Base-by-base conservation (phyloP, 2,797 vertebrate genomes). In the Lophius americanus region DNA sequence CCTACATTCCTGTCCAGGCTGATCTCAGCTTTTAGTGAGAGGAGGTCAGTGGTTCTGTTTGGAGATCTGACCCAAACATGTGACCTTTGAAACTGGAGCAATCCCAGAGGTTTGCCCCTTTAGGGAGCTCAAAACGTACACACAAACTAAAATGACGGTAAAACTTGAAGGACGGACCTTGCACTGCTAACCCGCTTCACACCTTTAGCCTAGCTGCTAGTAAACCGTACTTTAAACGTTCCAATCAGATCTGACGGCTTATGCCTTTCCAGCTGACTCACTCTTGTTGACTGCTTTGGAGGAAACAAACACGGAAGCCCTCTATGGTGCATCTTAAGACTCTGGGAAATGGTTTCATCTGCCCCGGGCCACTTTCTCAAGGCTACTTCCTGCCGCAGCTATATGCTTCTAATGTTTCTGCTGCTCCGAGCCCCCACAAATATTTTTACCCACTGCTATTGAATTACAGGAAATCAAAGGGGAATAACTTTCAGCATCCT, bases 371-470 rank as follows among this genome's bases (percentile, higher is more conserved):
- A 89, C 91, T 91, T 84, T 92, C 93, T 92, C 88, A 92, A 88
- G 90, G 89, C 85, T 49, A 79, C 81, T 83, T 88, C 88, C 84
- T 92, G 82, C 83, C 88, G 91, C 85, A 85, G 83, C 78, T 71
- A 84, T 70, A 84, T 64, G 85, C 88, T 92, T 91, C 93, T 93
- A 92, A 81, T 88, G 90, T 94, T 95, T 95, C 94, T 92, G 81
- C 91, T 83, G 92, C 90, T 86, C 90, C 70, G 88, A 91, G 89
- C 89, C 91, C 92, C 93, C 92, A 90, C 94, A 96, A 94, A 96
- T 96, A 97, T 95, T 96, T 98, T 96, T 96, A 97, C 95, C 94
- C 92, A 86, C 90, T 89, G 92, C 94, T 95, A 94, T 97, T 95
- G 92, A 92, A 93, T 98, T 98, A 97, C 96, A 97, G 95, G 94